Base-by-base conservation (phyloP, 1,140 invertebrate species). In the Triops longicaudatus region DNA sequence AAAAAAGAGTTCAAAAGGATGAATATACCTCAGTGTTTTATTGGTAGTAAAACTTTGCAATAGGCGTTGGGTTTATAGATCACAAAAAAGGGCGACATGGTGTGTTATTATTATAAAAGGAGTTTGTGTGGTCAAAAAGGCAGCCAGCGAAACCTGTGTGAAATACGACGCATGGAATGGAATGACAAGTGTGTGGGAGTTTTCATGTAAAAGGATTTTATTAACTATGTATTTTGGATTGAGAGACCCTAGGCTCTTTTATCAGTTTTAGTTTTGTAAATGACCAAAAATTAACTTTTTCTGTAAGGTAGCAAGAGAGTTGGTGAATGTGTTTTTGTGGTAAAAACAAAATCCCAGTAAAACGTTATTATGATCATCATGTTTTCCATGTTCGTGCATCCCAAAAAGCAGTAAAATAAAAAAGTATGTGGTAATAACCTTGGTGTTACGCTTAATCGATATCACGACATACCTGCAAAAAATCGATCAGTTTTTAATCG, bases 241-340 rank as follows among this genome's bases (percentile, higher is more conserved):
- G 22, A 63, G 50, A 63, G 50, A 63, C 50, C 50, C 50, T 22
- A 63, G 50, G 50, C 50, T 63, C 50, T 63, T n/a, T 37, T n/a
- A 63, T 63, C 50, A 63, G 50, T 63, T 63, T 63, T 63, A 63
- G 50, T 63, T 63, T 63, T 63, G 50, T 63, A 63, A 63, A 63
- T 63, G 50, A 63, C 50, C 50, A 63, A 63, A 63, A 63, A 63
- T n/a, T 63, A 63, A 63, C 50, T 63, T 22, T 37, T 37, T 22
- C 50, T 63, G 50, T 63, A 63, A 63, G 50, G 50, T 63, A 63
- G 50, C 22, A 63, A 63, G 22, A 17, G 50, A 63, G 50, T 63
- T 63, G 50, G 50, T 63, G 50, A 63, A 63, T 63, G 50, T 63
- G 50, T 63, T 63, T n/a, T 63, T 63, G 50, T 63, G 50, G 50